Conservation (phyloP, 2,113 vertebrate genomes). For the Psophia crepitans region DNA sequence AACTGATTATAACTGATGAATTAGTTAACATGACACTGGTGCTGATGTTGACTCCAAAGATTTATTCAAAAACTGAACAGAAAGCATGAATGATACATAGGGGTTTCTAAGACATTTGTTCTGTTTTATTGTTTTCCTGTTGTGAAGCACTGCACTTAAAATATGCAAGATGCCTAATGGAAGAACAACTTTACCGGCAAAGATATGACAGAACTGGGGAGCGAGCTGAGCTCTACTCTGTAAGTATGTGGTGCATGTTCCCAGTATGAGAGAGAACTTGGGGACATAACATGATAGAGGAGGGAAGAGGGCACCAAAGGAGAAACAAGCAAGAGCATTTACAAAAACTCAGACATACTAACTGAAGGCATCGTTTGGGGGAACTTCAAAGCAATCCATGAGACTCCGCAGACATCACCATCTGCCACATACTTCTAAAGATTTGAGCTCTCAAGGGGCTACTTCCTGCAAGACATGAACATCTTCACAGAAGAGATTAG, state of each 20-base stretch:
- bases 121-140: constrained; percentile 1
- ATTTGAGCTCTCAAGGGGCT: constrained; percentile 5
- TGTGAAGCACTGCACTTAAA: constrained; percentile 22
- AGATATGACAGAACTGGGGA: not conserved
- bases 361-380: not conserved
- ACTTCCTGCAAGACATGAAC: constrained; percentile 40
- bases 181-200: not conserved
- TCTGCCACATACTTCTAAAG: constrained; percentile 33
- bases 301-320: not conserved
- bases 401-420: constrained; percentile 2
- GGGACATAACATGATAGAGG: not conserved
- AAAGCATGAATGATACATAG: not conserved
- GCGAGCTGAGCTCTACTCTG: not conserved
- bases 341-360: not conserved
- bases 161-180: constrained; percentile 7
- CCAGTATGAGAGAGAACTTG: not conserved
- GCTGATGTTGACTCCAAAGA: not conserved
- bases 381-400: constrained; percentile 39
- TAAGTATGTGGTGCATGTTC: not conserved
- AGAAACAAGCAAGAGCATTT: not conserved
- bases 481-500: constrained; percentile 45
- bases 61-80: not conserved
- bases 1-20: not conserved
- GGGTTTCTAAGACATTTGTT: not conserved
- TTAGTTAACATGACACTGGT: not conserved